Conservation (phyloP, 2,797 vertebrate species). For the Tinamus major region DNA sequence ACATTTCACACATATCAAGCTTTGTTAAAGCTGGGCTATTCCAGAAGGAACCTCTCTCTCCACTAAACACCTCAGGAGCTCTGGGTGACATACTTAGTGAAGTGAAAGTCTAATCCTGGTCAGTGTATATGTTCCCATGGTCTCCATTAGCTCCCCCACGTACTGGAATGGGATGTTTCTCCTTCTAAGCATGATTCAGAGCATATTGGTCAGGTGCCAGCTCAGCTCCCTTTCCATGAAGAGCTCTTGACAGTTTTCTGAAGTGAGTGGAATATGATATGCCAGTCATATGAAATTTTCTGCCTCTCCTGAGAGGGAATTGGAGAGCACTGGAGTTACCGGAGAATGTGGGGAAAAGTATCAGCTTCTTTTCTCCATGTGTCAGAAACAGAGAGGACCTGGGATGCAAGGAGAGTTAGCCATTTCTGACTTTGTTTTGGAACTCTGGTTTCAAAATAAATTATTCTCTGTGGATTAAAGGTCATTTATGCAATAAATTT, state of each 20-base stretch:
- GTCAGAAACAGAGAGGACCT: background rate
- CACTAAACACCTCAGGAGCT: rapidly evolving
- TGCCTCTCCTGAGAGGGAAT: background rate
- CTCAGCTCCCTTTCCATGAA: rapidly evolving
- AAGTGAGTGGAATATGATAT: rapidly evolving
- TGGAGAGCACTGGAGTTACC: background rate
- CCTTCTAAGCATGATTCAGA: background rate
- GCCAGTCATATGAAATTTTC: background rate
- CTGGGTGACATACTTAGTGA: background rate
- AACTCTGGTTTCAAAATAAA: background rate
- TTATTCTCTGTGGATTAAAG: background rate
- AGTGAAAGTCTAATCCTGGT: background rate
- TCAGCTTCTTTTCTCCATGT: background rate
- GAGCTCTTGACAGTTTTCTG: background rate
- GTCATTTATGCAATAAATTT: background rate
- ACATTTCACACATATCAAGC: background rate
- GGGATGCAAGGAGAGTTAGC: background rate
- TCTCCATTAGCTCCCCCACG: background rate
- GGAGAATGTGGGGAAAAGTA: background rate
- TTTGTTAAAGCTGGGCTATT: background rate
- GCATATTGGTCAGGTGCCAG: background rate
- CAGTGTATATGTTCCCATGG: rapidly evolving
- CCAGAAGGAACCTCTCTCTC: background rate
- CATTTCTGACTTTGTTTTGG: background rate
- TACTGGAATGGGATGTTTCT: background rate